Percentiles rank a stretch among this genome's conserved stretches.
phyloP scores from a whole-genome alignment of 2,113 vertebrate species.

The Melierax canorus region DNA sequence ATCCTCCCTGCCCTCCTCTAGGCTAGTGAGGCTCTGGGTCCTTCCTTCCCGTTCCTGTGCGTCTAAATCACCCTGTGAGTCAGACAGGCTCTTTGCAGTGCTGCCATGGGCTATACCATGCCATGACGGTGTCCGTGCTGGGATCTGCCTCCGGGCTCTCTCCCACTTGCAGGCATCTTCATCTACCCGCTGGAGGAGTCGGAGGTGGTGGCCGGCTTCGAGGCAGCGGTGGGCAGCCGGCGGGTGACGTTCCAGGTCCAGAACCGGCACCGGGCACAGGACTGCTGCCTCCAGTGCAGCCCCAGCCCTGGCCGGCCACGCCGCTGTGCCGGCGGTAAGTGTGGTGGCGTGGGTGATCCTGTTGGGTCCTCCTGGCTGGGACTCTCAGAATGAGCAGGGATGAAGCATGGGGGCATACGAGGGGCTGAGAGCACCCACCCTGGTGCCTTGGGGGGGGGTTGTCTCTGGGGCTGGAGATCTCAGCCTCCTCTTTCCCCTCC shows the following conservation, averaged over 20 bases:
- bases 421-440: neutral
- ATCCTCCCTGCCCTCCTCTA: neutral
- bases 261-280: constrained; percentile 78
- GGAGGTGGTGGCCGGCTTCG: constrained; percentile 88
- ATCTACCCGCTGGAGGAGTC: constrained; percentile 91
- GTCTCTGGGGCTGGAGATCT: neutral
- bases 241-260: constrained; percentile 86
- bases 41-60: rapidly evolving
- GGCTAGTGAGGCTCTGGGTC: neutral
- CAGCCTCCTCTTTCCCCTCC: neutral
- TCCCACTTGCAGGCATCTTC: constrained; percentile 81
- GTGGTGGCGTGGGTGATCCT: rapidly evolving
- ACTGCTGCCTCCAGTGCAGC: constrained; percentile 83
- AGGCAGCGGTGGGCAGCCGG: constrained; percentile 80
- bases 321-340: constrained; percentile 76
- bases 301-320: constrained; percentile 61
- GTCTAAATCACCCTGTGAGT: rapidly evolving
- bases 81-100: neutral
- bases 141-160: neutral
- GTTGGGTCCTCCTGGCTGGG: rapidly evolving
- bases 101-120: rapidly evolving
- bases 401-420: rapidly evolving
- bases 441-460: rapidly evolving
- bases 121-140: rapidly evolving
- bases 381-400: neutral